Evolutionary conservation across 2,888 invertebrate genomes (phyloP), one percentile per base, ranked within the genome.

Genomic region (Dicranocentrus wangi): DNA sequence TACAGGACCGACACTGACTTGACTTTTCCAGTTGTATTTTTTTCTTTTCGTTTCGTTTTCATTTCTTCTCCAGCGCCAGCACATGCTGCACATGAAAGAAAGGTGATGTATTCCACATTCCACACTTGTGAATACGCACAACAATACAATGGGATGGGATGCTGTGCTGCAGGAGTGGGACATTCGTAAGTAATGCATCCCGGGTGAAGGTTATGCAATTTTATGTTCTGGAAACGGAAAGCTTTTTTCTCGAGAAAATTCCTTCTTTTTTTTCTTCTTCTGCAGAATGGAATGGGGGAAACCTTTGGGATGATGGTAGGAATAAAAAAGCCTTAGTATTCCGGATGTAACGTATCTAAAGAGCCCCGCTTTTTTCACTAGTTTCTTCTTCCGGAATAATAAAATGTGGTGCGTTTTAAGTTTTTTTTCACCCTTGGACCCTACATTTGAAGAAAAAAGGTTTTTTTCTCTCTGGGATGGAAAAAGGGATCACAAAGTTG

Each of bases 281-380:
- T 15, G 8, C 47, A 2, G 5, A 10, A 10, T 47, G 55, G 55
- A 21, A 55, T 2, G 3, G 10, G 47, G 47, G 13, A 55, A 21
- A 3, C 21, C 23, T 32, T 61, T 32, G 5, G 15, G 19, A 28
- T 17, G n/a, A 28, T 32, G 7, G 1, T 19, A 28, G 32, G 61
- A 61, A 27, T 21, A 17, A 28, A 43, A 17, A 28, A 63, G 19
- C 68, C 43, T 76, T 76, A 68, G 58, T 76, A 76, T 76, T 76
- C 76, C 76, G 76, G 68, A 76, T 68, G 76, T 68, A 76, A 17
- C 66, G 58, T 43, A 65, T 19, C 63, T 39, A 39, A 65, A 68
- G 39, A 65, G 21, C 21, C 28, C 51, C 63, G 7, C 42, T 28
- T 51, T 17, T 68, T 51, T 51, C 51, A 53, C 42, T 63, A 23